These are phyloP conservation scores for Drosophila nebulosa DNA, from an alignment of 1,140 invertebrate species.

Conservation along the genomic window DNA sequence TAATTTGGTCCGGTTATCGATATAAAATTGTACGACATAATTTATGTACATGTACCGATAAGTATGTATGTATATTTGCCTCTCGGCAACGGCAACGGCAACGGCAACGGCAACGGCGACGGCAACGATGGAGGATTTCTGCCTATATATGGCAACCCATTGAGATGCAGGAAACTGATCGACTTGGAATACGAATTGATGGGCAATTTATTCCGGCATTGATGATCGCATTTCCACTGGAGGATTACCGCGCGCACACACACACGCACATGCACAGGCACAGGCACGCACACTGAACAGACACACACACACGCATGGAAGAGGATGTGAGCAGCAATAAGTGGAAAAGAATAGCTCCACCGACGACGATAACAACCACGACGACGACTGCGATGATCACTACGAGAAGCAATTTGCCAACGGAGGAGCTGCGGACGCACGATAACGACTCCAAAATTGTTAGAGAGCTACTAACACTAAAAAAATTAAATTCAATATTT, in stretches of 20 bases:
- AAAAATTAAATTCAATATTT: conserved; percentile 81
- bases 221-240: conserved; percentile 1
- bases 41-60: conserved; percentile 21
- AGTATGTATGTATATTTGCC: neutral
- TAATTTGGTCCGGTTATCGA: conserved; percentile 36
- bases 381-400: neutral
- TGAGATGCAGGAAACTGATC: conserved; percentile 2
- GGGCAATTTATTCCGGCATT: neutral
- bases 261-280: neutral
- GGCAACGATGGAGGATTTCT: neutral
- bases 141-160: conserved; percentile 6
- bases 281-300: neutral
- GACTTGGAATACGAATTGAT: neutral
- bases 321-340: conserved; percentile 4
- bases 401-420: conserved; percentile 14
- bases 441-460: conserved; percentile 81
- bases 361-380: neutral
- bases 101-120: conserved; percentile 1
- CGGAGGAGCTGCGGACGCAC: conserved; percentile 63
- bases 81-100: conserved; percentile 6
- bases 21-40: conserved; percentile 44
- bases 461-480: conserved; percentile 81
- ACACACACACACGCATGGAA: neutral
- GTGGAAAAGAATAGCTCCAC: neutral
- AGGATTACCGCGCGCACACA: conserved; percentile 6